Conservation (phyloP, 2,888 invertebrate genomes). For the Emmelina monodactyla region DNA sequence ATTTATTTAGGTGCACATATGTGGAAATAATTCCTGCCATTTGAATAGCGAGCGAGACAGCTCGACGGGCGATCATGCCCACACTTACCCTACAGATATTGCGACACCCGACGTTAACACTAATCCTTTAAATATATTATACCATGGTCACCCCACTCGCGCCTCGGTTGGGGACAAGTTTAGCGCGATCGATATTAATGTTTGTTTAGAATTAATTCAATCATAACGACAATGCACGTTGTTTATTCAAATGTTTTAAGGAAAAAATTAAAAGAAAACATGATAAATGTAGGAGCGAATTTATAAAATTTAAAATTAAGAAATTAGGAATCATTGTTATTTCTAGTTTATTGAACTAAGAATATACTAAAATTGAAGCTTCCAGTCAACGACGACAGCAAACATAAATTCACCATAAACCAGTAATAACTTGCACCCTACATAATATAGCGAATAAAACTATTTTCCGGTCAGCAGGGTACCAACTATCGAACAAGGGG, state of each 20-base stretch:
- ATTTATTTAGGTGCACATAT: constrained; percentile 65
- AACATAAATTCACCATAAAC: neutral
- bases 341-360: too few species aligned
- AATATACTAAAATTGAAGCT: too few species aligned
- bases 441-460: constrained; percentile 30
- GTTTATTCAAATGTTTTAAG: too few species aligned
- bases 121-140: constrained; percentile 68
- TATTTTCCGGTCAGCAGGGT: constrained; percentile 55
- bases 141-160: constrained; percentile 44
- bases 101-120: constrained; percentile 43
- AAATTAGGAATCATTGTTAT: too few species aligned
- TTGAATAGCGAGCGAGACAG: constrained; percentile 46
- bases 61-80: constrained; percentile 25
- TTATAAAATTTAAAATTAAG: too few species aligned
- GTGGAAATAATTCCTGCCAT: constrained; percentile 65
- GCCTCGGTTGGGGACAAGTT: constrained; percentile 29
- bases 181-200: constrained; percentile 56
- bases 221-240: constrained; percentile 9
- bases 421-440: neutral
- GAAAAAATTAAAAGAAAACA: too few species aligned
- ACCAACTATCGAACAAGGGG: constrained; percentile 23
- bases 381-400: constrained; percentile 1
- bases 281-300: too few species aligned
- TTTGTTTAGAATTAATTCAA: constrained; percentile 28
- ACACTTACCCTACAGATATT: constrained; percentile 57